A percentile compares a stretch with the other conserved stretches of the same genome.
These are phyloP conservation scores for Psittacus erithacus DNA, from an alignment of 2,113 vertebrate genomes.

Conservation along the genomic window DNA sequence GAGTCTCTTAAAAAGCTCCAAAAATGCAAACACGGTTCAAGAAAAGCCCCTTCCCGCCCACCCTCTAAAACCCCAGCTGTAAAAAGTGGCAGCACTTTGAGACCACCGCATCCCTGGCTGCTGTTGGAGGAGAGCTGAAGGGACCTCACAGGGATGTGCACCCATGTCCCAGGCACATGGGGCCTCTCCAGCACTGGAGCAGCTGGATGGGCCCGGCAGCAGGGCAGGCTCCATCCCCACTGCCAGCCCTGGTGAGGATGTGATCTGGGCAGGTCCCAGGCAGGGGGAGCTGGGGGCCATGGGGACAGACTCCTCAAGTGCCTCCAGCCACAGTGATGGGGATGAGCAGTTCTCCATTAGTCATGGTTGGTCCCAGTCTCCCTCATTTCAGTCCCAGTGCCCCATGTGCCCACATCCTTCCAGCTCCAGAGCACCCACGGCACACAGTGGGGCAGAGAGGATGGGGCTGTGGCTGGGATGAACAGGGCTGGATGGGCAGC, in stretches of 20 bases:
- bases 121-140: background rate
- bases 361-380: accelerated
- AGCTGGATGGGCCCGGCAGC: accelerated
- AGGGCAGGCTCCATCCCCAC: background rate
- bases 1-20: conserved; percentile 58
- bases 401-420: background rate
- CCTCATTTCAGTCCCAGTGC: background rate
- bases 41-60: conserved; percentile 38
- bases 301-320: background rate
- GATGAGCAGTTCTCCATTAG: background rate
- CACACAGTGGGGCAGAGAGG: accelerated
- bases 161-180: accelerated
- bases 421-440: background rate
- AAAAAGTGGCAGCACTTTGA: conserved; percentile 45
- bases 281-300: background rate
- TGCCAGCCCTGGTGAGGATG: accelerated
- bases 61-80: conserved; percentile 48
- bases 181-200: background rate
- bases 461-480: background rate
- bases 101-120: accelerated
- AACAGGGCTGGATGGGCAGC: background rate
- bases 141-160: accelerated
- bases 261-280: too few relatives aligned
- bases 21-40: conserved; percentile 50
- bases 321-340: background rate